Base-by-base conservation (phyloP, 2,113 vertebrate species). In the Pycnonotus jocosus region DNA sequence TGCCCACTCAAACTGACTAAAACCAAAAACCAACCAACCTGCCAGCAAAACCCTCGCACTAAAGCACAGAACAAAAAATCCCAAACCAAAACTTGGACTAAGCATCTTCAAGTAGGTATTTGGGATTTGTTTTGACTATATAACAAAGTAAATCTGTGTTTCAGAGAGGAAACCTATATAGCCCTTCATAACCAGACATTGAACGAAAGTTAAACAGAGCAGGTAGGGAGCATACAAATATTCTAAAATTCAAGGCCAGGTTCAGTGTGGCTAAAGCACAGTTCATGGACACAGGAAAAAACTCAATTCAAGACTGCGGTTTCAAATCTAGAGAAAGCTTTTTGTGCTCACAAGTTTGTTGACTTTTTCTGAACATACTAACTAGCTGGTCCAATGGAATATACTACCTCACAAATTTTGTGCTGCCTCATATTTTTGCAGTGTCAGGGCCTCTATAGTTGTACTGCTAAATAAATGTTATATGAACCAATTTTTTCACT, bases 1-100 rank as follows among this genome's bases (percentile, higher is more conserved):
- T 2, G 1, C 2, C 6, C 14, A 7, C 28, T 11, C 9, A 53
- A 27, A 15, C 7, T 10, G 33, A 45, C 3, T 1, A 33, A 72
- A 45, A 18, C 3, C 22, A 54, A 54, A 62, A 44, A 2, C 8
- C 17, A 57, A 48, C 23, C 27, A 54, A 62, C n/a, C n/a, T n/a
- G n/a, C 12, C 6, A 51, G 30, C 11, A 9, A 61, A 42, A 25
- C 15, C 19, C 11, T 53, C 15, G 15, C 7, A 28, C 23, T 28
- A 27, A 17, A n/a, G 35, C 35, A 14, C 21, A 35, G 6, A 42
- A 58, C 31, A n/a, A 42, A 58, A 66, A 85, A 20, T 21, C 13
- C 25, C 18, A 28, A 45, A 11, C 27, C 28, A 15, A 45, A 25
- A 60, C 5, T 4, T 50, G 9, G 7, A 25, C 4, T 6, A 7